Conservation (phyloP, 2,888 invertebrate genomes). For the Ethmia dodecea region DNA sequence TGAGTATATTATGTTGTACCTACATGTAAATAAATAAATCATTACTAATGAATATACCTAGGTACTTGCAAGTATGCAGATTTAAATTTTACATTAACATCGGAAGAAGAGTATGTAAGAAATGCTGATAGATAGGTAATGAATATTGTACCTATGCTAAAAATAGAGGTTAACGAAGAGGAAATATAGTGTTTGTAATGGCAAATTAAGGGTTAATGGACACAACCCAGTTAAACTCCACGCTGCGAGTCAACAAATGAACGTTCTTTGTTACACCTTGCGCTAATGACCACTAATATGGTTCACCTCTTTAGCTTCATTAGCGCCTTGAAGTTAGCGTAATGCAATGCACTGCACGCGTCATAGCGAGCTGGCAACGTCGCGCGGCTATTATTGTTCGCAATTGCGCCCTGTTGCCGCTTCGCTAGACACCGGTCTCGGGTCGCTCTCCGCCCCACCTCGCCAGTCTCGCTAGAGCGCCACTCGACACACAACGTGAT, state of each 20-base stretch:
- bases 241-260: conserved; percentile 22
- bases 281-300: conserved; percentile 50
- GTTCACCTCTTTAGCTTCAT: conserved; percentile 37
- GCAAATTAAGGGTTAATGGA: too few species aligned
- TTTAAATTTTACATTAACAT: too few species aligned
- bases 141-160: too few species aligned
- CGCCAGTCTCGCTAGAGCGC: conserved; percentile 71
- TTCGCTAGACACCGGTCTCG: conserved; percentile 56
- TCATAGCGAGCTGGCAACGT: conserved; percentile 33
- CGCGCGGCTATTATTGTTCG: conserved; percentile 22
- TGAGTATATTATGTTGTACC: too few species aligned
- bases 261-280: conserved; percentile 36
- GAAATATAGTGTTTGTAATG: too few species aligned
- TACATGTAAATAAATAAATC: too few species aligned
- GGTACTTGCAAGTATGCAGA: too few species aligned
- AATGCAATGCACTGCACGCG: conserved; percentile 28
- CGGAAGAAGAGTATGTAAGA: too few species aligned
- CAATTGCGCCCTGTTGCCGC: conserved; percentile 41
- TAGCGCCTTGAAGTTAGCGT: conserved; percentile 40
- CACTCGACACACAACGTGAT: conserved; percentile 40
- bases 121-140: too few species aligned
- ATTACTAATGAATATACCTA: too few species aligned
- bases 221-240: background rate
- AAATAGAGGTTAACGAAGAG: too few species aligned
- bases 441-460: conserved; percentile 39